Evolutionary conservation across 30 jellyfish, hydroid and myxozoan genomes (phyloP), one percentile per base, ranked within the genome.

Genomic region (Aurelia coerulea): DNA sequence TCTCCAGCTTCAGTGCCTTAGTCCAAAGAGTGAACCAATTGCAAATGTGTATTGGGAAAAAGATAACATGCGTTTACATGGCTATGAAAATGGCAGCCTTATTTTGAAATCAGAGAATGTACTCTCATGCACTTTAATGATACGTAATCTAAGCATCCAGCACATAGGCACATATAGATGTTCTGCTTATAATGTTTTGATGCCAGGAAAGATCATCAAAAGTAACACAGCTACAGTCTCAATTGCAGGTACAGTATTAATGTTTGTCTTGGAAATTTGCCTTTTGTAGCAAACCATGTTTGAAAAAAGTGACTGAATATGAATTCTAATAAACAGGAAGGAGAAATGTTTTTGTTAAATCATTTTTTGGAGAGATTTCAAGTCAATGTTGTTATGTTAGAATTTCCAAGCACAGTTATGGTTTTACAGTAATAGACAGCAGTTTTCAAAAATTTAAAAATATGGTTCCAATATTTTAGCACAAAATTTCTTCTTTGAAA

Each of bases 21-120:
- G 87, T 51, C 97, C 97, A 68, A 78, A 70, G 49, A 82, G 95
- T 90, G 85, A 73, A 62, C 97, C 97, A 51, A 65, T 81, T 76
- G 95, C 95, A 2, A 46, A 54, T 4, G 56, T 90, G 19, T 56
- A 75, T 60, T 90, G 97, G 97, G 91, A 82, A 31, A 90, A 83
- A 70, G 93, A 90, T 33, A 74, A 86, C 29, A 65, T 3, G 59
- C 62, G 73, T 13, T 39, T 90, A 3, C 31, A 73, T 54, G 95
- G 95, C 12, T 64, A 82, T 41, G 66, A 51, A 29, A 90, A 83
- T 75, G 95, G 74, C 18, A 50, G 51, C 17, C 56, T 66, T 2
- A 42, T 33, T 17, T n/a, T 90, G 59, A 35, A 31, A 5, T 23
- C 83, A 29, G 83, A 69, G 76, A 69, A 32, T 1, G 19, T 62